Evolutionary conservation across 2,113 vertebrate genomes (phyloP).

Genomic region (Anas platyrhynchos): DNA sequence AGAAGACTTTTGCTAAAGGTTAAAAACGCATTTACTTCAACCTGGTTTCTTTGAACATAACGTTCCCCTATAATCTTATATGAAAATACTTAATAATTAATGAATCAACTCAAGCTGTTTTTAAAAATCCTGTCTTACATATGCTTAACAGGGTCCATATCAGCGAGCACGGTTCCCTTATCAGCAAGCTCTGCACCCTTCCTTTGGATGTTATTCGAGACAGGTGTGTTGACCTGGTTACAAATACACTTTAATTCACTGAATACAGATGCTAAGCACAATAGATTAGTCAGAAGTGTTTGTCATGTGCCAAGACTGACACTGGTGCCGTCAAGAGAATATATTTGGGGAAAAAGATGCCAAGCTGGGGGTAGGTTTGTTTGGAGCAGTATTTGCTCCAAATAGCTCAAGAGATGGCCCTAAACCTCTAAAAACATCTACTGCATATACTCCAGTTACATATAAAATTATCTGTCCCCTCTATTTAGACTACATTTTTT

Average conservation of each 20-base stretch:
- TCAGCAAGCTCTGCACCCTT: constrained; percentile 55
- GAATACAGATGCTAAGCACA: not conserved
- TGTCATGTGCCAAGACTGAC: not conserved
- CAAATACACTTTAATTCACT: not conserved
- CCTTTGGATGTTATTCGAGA: constrained; percentile 58
- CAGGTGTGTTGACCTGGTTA: constrained; percentile 47
- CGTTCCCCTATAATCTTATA: not conserved
- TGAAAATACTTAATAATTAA: not conserved
- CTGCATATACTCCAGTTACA: not conserved
- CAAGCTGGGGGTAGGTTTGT: not conserved
- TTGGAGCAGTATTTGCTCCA: not conserved
- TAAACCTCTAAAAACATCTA: not conserved
- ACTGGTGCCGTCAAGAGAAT: not conserved
- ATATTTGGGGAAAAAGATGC: not conserved
- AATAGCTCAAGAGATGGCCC: not conserved
- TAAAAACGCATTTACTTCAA: not conserved
- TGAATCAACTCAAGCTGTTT: not conserved
- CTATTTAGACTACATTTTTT: not conserved
- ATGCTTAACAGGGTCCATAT: constrained; percentile 41
- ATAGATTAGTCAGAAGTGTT: not conserved
- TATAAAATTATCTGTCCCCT: not conserved
- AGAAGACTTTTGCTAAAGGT: not conserved
- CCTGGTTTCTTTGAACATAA: not conserved
- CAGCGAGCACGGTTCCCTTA: constrained; percentile 49
- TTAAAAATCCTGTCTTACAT: not conserved